Base-by-base conservation (phyloP, 2,797 vertebrate genomes). In the Diglossa cyanea region DNA sequence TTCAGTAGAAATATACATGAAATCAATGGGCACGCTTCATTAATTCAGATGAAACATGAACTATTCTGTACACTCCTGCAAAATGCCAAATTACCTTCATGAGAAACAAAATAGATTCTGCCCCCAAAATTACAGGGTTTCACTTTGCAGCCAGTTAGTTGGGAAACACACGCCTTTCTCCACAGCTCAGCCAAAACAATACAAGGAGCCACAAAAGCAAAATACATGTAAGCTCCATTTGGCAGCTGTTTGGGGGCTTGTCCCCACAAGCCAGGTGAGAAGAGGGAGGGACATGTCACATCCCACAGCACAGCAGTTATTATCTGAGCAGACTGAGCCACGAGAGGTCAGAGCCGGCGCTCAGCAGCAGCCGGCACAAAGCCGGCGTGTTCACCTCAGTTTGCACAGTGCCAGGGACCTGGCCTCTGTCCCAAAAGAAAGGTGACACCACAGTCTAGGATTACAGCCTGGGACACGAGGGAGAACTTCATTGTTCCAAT, bases 201-300 rank as follows among this genome's bases (percentile, higher is more conserved):
- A 25, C 0, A 2, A 81, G 61, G 67, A 80, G 33, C 11, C 17
- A 15, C 6, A 5, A 74, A 55, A 61, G 11, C 42, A 67, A 71
- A 71, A 44, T 17, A 40, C 12, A 2, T 20, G 44, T 21, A 58
- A 71, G 35, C 45, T 67, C 30, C 33, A 3, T 55, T 48, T 12
- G 3, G 33, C 47, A 76, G 11, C 7, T 3, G 0, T 25, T 10
- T 63, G 28, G 11, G 10, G 10, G 10, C 23, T 82, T 85, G 75
- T 58, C 10, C 19, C 11, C 19, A 21, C n/a, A 51, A 86, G 48
- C 13, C 37, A 33, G 45, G 58, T 23, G 33, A 86, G 63, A 72
- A 65, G 16, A 87, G 1, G 13, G 18, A 23, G 1, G 15, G 31
- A 30, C 0, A 0, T 33, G 26, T 20, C 1, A 2, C 4, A 0